These are phyloP conservation scores for Corythornis madagascariensis DNA, from an alignment of 2,113 vertebrate species.

Conservation along the genomic window DNA sequence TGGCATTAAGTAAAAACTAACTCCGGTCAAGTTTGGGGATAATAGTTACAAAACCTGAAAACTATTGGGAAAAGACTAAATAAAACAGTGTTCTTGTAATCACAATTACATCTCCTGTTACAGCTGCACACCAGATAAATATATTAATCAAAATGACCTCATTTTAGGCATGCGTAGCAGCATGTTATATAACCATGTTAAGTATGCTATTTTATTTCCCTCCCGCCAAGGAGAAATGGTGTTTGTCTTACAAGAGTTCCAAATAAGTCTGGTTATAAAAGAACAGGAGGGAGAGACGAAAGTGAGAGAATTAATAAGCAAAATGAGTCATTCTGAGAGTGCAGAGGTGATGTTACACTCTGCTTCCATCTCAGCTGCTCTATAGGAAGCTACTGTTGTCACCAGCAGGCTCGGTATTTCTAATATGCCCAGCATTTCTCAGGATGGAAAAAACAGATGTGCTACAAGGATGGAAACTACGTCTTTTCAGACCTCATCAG, in stretches of 20 bases:
- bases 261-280: conserved; percentile 48
- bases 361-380: background rate
- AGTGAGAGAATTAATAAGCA: conserved; percentile 40
- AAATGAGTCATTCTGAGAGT: conserved; percentile 43
- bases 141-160: conserved; percentile 67
- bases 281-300: conserved; percentile 44
- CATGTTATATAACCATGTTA: conserved; percentile 56
- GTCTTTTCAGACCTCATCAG: background rate
- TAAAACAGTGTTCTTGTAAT: background rate
- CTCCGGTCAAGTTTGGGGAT: background rate
- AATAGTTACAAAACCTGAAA: background rate
- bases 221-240: conserved; percentile 43
- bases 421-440: background rate
- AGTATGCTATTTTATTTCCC: conserved; percentile 68
- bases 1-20: background rate
- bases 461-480: background rate
- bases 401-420: background rate
- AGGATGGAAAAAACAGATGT: conserved; percentile 25
- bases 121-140: conserved; percentile 67
- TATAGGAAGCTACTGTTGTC: background rate
- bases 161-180: conserved; percentile 43
- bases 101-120: conserved; percentile 2
- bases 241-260: conserved; percentile 55
- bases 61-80: background rate
- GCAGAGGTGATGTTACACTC: conserved; percentile 46